These are phyloP conservation scores for Vulpes ferrilata DNA, from an alignment of 2,113 vertebrate species.

Conservation along the genomic window DNA sequence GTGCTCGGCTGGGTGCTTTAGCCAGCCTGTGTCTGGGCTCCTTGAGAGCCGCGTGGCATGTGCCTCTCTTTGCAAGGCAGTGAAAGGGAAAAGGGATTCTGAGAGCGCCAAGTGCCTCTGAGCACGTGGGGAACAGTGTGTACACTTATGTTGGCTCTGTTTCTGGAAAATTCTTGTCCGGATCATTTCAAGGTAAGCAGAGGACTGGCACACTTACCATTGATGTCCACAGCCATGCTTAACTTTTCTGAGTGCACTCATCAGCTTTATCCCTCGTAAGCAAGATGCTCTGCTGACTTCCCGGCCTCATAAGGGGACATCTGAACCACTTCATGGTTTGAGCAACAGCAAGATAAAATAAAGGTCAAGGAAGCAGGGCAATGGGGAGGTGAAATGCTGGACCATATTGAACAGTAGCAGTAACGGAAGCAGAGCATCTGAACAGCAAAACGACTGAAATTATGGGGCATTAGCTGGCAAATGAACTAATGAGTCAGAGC, in stretches of 20 bases:
- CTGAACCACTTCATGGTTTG: background rate
- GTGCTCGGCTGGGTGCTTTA: background rate
- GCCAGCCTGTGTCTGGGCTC: background rate
- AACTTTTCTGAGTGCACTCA: background rate
- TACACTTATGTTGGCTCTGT: background rate
- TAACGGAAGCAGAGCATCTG: background rate
- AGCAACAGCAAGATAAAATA: background rate
- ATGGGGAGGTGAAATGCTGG: background rate
- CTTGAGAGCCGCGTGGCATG: background rate
- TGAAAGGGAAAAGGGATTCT: background rate
- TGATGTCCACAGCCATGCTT: background rate
- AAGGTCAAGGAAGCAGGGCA: background rate
- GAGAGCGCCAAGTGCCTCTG: background rate
- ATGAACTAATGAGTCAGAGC: background rate
- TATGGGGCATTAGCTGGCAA: background rate
- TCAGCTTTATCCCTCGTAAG: background rate
- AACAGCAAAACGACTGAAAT: background rate
- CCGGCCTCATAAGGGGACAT: background rate
- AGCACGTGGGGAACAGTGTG: accelerated
- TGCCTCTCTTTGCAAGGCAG: background rate
- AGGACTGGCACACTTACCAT: background rate
- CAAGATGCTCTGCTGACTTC: background rate
- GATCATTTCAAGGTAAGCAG: background rate
- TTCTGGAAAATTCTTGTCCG: background rate
- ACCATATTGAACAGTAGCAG: background rate